A percentile compares a stretch with the other conserved stretches of the same genome.
These are phyloP conservation scores for Bucorvus abyssinicus DNA, from an alignment of 2,797 vertebrate genomes.

Conservation along the genomic window DNA sequence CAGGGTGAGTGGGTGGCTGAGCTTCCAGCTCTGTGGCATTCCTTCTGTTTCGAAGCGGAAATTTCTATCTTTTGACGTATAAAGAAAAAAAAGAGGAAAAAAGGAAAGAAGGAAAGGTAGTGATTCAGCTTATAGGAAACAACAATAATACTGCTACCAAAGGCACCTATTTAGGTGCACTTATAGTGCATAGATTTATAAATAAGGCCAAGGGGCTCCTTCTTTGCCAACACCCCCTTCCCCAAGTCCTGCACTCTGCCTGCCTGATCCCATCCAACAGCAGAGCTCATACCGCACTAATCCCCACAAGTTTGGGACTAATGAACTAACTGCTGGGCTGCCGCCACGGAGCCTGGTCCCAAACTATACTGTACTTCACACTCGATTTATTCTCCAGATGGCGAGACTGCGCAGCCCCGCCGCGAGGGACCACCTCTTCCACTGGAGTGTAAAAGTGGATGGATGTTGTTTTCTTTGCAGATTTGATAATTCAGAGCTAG, in stretches of 20 bases:
- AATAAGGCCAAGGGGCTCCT: slow-evolving; percentile 52
- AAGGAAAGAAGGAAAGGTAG: neutral
- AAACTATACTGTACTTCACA: slow-evolving; percentile 99
- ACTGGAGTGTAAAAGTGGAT: slow-evolving; percentile 91
- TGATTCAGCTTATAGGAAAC: slow-evolving; percentile 37
- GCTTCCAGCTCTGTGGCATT: neutral
- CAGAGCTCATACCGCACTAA: slow-evolving; percentile 89
- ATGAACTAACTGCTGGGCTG: slow-evolving; percentile 99
- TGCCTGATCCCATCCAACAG: slow-evolving; percentile 84
- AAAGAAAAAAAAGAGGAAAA: neutral
- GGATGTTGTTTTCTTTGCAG: slow-evolving; percentile 89
- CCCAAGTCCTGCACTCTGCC: slow-evolving; percentile 69
- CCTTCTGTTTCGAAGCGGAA: slow-evolving; percentile 2
- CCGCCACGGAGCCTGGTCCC: slow-evolving; percentile 96
- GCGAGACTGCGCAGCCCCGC: slow-evolving; percentile 87
- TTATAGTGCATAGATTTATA: slow-evolving; percentile 40
- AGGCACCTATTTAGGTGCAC: slow-evolving; percentile 27
- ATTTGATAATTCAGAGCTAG: slow-evolving; percentile 81
- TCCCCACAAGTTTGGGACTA: slow-evolving; percentile 98
- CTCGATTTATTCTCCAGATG: slow-evolving; percentile 99
- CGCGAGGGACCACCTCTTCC: slow-evolving; percentile 90
- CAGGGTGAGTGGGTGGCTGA: neutral
- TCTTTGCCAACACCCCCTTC: slow-evolving; percentile 68
- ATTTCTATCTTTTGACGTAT: neutral
- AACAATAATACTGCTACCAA: neutral